Conservation (phyloP, 2,797 vertebrate genomes). For the Centropyge bicolor region DNA sequence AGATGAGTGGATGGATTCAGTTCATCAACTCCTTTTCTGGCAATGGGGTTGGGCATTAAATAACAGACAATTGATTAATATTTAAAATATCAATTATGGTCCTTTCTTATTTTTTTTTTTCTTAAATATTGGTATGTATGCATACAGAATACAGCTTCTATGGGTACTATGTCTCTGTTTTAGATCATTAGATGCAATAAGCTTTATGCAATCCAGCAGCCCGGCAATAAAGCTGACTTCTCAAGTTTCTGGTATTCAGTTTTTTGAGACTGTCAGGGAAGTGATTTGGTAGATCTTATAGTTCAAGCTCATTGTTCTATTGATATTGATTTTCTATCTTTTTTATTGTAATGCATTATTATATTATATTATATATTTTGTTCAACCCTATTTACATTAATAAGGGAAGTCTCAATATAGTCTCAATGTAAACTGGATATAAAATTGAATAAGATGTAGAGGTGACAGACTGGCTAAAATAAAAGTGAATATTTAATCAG, state of each 20-base stretch:
- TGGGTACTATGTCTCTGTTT: too few species aligned
- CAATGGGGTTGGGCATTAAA: too few species aligned
- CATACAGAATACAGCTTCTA: too few species aligned
- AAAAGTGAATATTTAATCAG: conserved; percentile 4
- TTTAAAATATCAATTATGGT: too few species aligned
- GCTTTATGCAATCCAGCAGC: neutral
- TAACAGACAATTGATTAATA: too few species aligned
- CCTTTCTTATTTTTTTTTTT: too few species aligned
- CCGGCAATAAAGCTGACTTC: too few species aligned
- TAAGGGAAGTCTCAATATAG: neutral
- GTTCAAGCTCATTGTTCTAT: neutral
- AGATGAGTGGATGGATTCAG: too few species aligned
- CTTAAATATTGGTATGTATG: too few species aligned
- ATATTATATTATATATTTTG: neutral
- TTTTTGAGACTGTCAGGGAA: neutral
- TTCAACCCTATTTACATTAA: neutral
- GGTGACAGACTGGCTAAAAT: neutral
- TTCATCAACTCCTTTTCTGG: neutral
- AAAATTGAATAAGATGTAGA: neutral
- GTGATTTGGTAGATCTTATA: neutral
- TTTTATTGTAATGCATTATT: neutral
- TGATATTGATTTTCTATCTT: too few species aligned
- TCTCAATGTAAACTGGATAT: neutral
- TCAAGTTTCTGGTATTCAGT: too few species aligned
- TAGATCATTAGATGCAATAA: too few species aligned